Base-by-base conservation (phyloP, 1,140 invertebrate species). In the Apis laboriosa region DNA sequence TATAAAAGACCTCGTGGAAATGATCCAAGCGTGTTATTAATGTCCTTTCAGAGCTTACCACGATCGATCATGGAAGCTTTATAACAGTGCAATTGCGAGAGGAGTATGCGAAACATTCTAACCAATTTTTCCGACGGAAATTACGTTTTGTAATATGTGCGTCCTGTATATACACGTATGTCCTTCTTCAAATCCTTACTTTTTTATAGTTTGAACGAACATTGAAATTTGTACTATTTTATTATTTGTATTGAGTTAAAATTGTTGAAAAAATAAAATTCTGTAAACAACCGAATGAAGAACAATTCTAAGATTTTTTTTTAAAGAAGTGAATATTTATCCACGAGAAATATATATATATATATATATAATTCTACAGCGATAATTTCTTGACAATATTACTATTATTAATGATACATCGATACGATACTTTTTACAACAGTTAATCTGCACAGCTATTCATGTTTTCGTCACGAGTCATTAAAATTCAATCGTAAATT, bases 21-120 rank as follows among this genome's bases (percentile, higher is more conserved):
- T 51, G 67, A 15, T 70, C 67, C n/a, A 70, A 70, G 49, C n/a
- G n/a, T 53, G 67, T 70, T 70, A 24, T 53, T 70, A 24, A 70
- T 51, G 67, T 51, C 49, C 67, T 70, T 70, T 70, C 67, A 51
- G 12, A 51, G 49, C n/a, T 13, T n/a, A 2, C 67, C 24, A 24
- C 51, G 67, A 70, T 70, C 51, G 67, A 70, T 70, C 49, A n/a
- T 17, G 49, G 7, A 68, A 51, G 43, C 43, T 68, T 68, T 51
- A n/a, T 68, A 68, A 68, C 67, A 15, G 43, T 15, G 67, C 51
- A n/a, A 21, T n/a, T 43, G 43, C 21, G 24, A 24, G 43, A 24
- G 67, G n/a, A 24, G 8, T 24, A 9, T 9, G n/a, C 51, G 43
- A 53, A 8, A 51, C n/a, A 17, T 70, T 70, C n/a, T 24, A 17